phyloP scores from a whole-genome alignment of 2,113 vertebrate species.

The Thinocorus orbignyianus region DNA sequence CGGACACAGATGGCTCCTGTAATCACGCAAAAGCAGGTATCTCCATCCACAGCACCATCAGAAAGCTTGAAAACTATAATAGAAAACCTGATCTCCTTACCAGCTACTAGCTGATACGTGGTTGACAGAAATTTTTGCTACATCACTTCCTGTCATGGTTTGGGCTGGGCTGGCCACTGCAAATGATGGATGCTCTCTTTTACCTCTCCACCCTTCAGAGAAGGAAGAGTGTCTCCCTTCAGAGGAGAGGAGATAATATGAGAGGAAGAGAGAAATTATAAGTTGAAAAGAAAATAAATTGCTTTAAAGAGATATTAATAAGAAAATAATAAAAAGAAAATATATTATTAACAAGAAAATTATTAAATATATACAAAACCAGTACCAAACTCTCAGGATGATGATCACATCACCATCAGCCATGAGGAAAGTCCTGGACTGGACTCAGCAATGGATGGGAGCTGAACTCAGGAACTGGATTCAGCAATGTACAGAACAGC shows the following conservation, averaged over 20 bases:
- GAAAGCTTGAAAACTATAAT: neutral
- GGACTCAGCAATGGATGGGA: neutral
- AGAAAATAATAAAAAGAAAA: neutral
- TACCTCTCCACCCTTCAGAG: neutral
- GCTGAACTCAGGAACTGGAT: neutral
- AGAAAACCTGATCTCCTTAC: neutral
- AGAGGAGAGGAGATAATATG: neutral
- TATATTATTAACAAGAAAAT: neutral
- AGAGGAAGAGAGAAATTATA: neutral
- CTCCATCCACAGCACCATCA: neutral
- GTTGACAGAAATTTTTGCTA: neutral
- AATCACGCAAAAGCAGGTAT: neutral
- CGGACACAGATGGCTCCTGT: rapidly evolving
- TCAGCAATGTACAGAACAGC: neutral
- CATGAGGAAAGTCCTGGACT: neutral
- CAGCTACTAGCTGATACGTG: neutral
- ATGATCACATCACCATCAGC: neutral
- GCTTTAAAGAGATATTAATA: neutral
- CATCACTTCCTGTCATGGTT: neutral
- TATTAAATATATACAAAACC: neutral
- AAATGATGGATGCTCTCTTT: neutral
- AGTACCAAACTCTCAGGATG: neutral
- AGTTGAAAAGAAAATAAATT: neutral
- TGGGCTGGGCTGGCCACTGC: neutral
- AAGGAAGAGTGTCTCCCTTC: neutral